Percentiles rank a stretch among this genome's conserved stretches.
Conservation (phyloP, 2,888 invertebrate species). For the Caenorhabditis virilis region DNA sequence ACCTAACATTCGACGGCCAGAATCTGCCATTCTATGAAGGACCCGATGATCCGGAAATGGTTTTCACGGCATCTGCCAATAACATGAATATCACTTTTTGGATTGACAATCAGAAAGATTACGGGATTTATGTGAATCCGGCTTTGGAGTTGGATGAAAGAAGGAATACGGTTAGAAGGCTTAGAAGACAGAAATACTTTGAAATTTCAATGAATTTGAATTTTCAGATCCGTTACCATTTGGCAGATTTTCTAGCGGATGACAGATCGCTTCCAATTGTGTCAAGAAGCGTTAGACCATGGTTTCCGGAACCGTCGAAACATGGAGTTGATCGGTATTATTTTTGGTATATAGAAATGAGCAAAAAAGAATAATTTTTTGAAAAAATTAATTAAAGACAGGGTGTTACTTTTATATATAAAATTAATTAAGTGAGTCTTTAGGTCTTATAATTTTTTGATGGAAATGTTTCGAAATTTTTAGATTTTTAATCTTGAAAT, state of each 20-base stretch:
- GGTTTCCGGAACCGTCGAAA: slow-evolving; percentile 37
- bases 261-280: slow-evolving; percentile 48
- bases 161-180: slow-evolving; percentile 24
- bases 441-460: too few species aligned
- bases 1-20: slow-evolving; percentile 78
- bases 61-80: slow-evolving; percentile 70
- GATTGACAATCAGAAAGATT: slow-evolving; percentile 81
- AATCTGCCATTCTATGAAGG: slow-evolving; percentile 73
- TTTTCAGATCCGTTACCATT: slow-evolving; percentile 32
- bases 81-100: slow-evolving; percentile 75
- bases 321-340: slow-evolving; percentile 68
- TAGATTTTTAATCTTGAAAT: too few species aligned
- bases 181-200: background rate
- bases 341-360: too few species aligned
- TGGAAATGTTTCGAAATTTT: too few species aligned
- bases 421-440: too few species aligned
- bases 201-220: slow-evolving; percentile 7
- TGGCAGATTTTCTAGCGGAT: slow-evolving; percentile 57
- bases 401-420: too few species aligned
- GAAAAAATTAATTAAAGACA: too few species aligned
- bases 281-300: slow-evolving; percentile 57
- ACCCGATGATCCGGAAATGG: slow-evolving; percentile 67
- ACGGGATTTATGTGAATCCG: slow-evolving; percentile 84
- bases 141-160: slow-evolving; percentile 41
- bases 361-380: too few species aligned